Percentiles rank a stretch among this genome's conserved stretches.
phyloP scores from a whole-genome alignment of 2,113 vertebrate species.

The Pterocles gutturalis region DNA sequence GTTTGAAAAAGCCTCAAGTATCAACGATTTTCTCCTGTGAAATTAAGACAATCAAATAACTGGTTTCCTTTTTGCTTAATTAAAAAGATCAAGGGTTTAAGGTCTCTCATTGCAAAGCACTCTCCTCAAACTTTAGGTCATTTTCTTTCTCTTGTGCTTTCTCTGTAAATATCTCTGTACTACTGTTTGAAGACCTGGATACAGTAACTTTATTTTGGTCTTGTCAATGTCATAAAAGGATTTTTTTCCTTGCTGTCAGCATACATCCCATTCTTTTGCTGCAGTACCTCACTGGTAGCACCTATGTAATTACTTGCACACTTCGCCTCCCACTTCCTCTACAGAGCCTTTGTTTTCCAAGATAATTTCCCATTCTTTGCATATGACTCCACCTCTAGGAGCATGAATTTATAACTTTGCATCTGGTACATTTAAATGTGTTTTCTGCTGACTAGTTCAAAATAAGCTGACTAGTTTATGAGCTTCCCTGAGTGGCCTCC shows the following conservation, averaged over 20 bases:
- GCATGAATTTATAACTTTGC: not conserved
- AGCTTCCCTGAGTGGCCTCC: not conserved
- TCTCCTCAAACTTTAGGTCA: not conserved
- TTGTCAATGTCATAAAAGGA: not conserved
- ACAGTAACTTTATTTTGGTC: not conserved
- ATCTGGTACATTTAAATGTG: not conserved
- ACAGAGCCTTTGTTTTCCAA: not conserved
- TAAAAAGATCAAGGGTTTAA: not conserved
- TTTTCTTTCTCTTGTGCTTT: not conserved
- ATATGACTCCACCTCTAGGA: not conserved
- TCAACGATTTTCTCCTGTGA: not conserved
- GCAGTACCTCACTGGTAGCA: not conserved
- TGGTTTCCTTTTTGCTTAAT: not conserved
- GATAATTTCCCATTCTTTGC: not conserved
- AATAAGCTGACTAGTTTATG: not conserved
- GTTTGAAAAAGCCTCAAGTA: not conserved
- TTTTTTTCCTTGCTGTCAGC: not conserved
- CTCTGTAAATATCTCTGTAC: not conserved
- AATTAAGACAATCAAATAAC: not conserved
- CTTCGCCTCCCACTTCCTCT: slow-evolving; percentile 4
- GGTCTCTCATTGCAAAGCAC: not conserved
- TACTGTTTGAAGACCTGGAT: not conserved
- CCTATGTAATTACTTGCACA: not conserved
- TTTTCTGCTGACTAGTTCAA: not conserved
- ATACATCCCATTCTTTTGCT: not conserved